Evolutionary conservation across 2,113 vertebrate genomes (phyloP).

Genomic region (Gyps fulvus): DNA sequence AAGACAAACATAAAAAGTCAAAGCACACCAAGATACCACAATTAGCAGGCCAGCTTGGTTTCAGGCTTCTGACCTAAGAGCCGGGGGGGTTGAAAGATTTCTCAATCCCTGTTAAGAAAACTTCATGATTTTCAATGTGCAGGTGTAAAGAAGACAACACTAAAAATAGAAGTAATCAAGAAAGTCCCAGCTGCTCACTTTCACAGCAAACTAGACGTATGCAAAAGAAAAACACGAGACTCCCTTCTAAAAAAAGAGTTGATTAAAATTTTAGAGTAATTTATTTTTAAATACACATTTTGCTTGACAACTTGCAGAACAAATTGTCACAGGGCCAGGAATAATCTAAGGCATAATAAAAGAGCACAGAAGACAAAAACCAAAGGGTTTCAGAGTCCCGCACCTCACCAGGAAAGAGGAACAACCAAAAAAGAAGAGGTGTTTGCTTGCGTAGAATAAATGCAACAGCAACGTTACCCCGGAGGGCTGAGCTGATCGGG

Average conservation of each 20-base stretch:
- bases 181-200: constrained; percentile 49
- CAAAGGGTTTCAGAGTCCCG: neutral
- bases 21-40: neutral
- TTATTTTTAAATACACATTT: constrained; percentile 53
- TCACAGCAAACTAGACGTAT: constrained; percentile 29
- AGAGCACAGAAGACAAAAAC: neutral
- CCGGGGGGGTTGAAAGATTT: neutral
- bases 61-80: neutral
- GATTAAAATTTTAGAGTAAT: constrained; percentile 62
- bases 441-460: neutral
- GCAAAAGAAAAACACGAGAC: constrained; percentile 49
- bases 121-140: neutral
- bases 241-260: constrained; percentile 51
- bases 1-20: neutral
- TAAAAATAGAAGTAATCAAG: constrained; percentile 57
- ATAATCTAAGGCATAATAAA: neutral
- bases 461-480: neutral
- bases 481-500: neutral
- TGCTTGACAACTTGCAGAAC: constrained; percentile 45
- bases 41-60: neutral
- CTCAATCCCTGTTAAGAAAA: neutral
- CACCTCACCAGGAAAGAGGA: neutral
- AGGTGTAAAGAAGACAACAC: constrained; percentile 17
- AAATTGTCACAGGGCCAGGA: constrained; percentile 29
- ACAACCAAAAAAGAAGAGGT: fast-evolving